phyloP scores from a whole-genome alignment of 2,888 invertebrate species.

The Acleris literana region DNA sequence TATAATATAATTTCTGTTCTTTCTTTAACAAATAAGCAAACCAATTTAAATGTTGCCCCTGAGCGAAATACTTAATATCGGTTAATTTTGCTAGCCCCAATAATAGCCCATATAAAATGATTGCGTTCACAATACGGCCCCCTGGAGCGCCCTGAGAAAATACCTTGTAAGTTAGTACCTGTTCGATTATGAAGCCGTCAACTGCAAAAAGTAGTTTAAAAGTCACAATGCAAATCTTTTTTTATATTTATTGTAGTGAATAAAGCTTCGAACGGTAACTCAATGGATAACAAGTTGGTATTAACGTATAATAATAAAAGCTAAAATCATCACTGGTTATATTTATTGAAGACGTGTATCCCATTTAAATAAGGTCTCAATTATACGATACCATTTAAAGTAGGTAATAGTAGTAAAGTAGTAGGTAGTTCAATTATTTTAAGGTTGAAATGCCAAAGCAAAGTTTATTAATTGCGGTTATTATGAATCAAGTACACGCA shows the following conservation, averaged over 20 bases:
- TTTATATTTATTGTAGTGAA: constrained; percentile 6
- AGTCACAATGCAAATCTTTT: constrained; percentile 2
- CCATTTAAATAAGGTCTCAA: too few relatives aligned
- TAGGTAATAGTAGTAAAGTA: too few relatives aligned
- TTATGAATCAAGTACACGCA: constrained; percentile 1
- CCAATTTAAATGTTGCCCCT: too few relatives aligned
- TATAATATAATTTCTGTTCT: neutral
- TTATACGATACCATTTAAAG: too few relatives aligned
- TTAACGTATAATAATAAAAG: neutral
- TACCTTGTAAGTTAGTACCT: constrained; percentile 5
- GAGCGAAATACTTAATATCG: constrained; percentile 12
- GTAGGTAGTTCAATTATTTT: too few relatives aligned
- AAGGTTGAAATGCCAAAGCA: too few relatives aligned
- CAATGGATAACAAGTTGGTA: neutral
- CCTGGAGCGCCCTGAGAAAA: constrained; percentile 49
- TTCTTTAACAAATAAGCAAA: neutral
- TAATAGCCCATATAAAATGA: constrained; percentile 43
- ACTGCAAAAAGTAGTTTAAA: constrained; percentile 13
- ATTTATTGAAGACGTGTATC: too few relatives aligned
- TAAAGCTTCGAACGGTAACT: neutral
- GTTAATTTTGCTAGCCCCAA: constrained; percentile 17
- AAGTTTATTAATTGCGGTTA: neutral
- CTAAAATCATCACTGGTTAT: neutral
- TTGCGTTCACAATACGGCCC: constrained; percentile 56
- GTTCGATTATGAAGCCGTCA: constrained; percentile 13